phyloP scores from a whole-genome alignment of 2,797 vertebrate species.

The Anomalospiza imberbis region DNA sequence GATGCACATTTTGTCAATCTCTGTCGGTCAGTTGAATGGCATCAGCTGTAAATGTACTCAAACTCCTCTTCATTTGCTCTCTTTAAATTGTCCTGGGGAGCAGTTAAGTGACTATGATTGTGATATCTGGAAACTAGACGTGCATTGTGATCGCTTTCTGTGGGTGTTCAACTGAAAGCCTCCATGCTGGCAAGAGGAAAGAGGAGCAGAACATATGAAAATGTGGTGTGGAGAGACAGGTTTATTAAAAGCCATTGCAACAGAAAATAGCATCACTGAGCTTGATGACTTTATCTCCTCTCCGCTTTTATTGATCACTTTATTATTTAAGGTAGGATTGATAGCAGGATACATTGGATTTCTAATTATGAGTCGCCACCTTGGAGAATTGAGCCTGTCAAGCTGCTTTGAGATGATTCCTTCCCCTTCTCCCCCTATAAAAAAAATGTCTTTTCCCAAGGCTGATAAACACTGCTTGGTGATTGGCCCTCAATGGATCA shows the following conservation, averaged over 20 bases:
- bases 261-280: constrained; percentile 57
- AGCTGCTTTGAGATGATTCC: constrained; percentile 66
- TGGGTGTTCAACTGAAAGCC: constrained; percentile 27
- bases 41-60: not conserved
- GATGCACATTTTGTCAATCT: not conserved
- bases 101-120: constrained; percentile 1
- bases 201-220: constrained; percentile 49
- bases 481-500: constrained; percentile 81
- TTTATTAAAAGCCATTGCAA: constrained; percentile 73
- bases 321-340: constrained; percentile 76
- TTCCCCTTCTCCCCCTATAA: constrained; percentile 44
- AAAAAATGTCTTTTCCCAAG: constrained; percentile 71
- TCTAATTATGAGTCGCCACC: constrained; percentile 75
- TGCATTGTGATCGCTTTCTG: constrained; percentile 12
- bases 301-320: constrained; percentile 73
- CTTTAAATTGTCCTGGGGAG: constrained; percentile 1
- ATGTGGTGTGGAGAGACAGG: constrained; percentile 53
- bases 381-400: constrained; percentile 73
- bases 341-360: constrained; percentile 73
- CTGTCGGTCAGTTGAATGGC: not conserved
- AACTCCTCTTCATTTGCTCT: constrained; percentile 4
- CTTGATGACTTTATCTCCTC: constrained; percentile 74
- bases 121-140: constrained; percentile 27
- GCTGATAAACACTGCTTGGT: constrained; percentile 75
- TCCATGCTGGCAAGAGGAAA: constrained; percentile 34